phyloP scores from a whole-genome alignment of 2,797 vertebrate genomes.

The Monodelphis domestica region DNA sequence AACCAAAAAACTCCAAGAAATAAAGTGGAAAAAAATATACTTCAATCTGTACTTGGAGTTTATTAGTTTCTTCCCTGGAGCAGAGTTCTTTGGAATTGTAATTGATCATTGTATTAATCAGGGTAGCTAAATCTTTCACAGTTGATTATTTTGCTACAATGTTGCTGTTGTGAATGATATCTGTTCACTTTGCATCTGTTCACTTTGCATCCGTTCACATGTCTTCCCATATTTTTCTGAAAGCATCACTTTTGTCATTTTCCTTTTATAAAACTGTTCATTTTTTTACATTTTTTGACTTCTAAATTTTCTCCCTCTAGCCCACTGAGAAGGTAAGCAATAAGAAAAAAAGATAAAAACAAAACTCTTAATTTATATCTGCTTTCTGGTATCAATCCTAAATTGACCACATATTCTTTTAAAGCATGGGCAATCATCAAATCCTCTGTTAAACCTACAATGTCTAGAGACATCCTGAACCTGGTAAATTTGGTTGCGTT shows the following conservation, averaged over 20 bases:
- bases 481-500: slow-evolving; percentile 37
- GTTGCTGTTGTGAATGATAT: neutral
- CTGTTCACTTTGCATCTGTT: neutral
- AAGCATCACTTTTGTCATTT: neutral
- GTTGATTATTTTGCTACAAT: neutral
- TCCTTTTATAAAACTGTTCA: neutral
- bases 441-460: slow-evolving; percentile 36
- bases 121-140: neutral
- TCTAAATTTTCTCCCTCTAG: neutral
- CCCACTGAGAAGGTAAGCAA: neutral
- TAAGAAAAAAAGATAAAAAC: neutral
- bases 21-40: neutral
- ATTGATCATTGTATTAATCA: neutral
- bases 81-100: neutral
- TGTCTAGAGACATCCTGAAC: slow-evolving; percentile 25
- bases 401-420: neutral
- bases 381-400: slow-evolving; percentile 27
- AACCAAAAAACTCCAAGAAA: neutral
- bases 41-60: neutral
- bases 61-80: neutral
- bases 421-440: slow-evolving; percentile 11
- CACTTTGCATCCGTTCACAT: neutral
- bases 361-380: slow-evolving; percentile 28
- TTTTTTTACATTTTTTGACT: neutral
- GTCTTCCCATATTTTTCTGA: neutral